These are phyloP conservation scores for Amitus sp. DNA, from an alignment of 2,888 invertebrate genomes.

Conservation along the genomic window DNA sequence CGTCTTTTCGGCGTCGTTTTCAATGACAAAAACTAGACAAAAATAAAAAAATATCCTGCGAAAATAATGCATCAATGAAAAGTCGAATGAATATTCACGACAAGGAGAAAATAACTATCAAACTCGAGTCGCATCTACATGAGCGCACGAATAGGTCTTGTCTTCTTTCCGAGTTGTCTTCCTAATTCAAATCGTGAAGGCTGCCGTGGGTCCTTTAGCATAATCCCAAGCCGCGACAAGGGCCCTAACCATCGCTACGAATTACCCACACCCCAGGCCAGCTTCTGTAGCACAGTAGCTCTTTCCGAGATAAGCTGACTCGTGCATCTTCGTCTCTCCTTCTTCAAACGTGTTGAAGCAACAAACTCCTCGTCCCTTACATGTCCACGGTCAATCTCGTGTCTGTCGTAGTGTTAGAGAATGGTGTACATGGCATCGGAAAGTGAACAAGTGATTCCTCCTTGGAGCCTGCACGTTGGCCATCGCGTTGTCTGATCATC, in stretches of 20 bases:
- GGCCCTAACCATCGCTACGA: conserved; percentile 26
- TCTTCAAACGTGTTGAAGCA: too few relatives aligned
- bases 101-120: conserved; percentile 21
- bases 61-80: too few relatives aligned
- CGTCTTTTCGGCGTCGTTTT: too few relatives aligned
- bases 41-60: too few relatives aligned
- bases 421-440: conserved; percentile 34
- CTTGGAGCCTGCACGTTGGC: conserved; percentile 45
- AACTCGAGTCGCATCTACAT: conserved; percentile 24
- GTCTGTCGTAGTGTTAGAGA: conserved; percentile 33
- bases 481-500: conserved; percentile 66
- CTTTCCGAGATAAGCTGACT: conserved; percentile 12
- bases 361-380: conserved; percentile 14
- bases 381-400: conserved; percentile 50
- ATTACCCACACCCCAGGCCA: conserved; percentile 8
- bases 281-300: conserved; percentile 17
- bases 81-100: conserved; percentile 19
- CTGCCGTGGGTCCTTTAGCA: conserved; percentile 58
- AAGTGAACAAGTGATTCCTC: conserved; percentile 39
- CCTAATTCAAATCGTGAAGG: conserved; percentile 53
- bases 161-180: conserved; percentile 18
- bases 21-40: too few relatives aligned
- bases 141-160: conserved; percentile 6
- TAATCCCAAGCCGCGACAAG: conserved; percentile 57
- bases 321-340: conserved; percentile 30